Base-by-base conservation (phyloP, 1,140 invertebrate species). In the Drosophila burlai region DNA sequence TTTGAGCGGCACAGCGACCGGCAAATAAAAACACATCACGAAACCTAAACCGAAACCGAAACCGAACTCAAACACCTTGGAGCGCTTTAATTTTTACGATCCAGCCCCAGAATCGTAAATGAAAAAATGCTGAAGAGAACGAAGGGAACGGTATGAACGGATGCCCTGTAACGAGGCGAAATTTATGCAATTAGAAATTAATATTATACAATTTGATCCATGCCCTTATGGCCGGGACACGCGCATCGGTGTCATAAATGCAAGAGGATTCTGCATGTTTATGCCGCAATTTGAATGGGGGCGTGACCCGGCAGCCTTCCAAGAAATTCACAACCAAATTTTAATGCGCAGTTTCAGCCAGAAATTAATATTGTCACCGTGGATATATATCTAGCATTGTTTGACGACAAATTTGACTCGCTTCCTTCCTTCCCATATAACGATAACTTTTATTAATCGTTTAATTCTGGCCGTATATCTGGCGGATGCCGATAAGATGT, bases 111-210 rank as follows among this genome's bases (percentile, higher is more conserved):
- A 50, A 78, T 79, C 68, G 69, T 82, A 86, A 86, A 71, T 60
- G 67, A 59, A 81, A 81, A 34, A 61, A 38, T 16, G 15, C 15
- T 7, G 8, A 38, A 50, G 45, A 69, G 45, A 62, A 46, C 46
- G 21, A 5, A 0, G 16, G 34, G 4, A 36, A 13, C 34, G 34
- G 10, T 36, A 36, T 36, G 34, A 13, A 31, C n/a, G 10, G 49
- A 52, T 52, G 50, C 26, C 34, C 34, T 4, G 67, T 78, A 80
- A 80, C 76, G 55, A 80, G 76, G 60, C 66, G 42, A 91, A 91
- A 91, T 91, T 91, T 91, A 91, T 91, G 84, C 89, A 91, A 91
- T 91, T 91, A 91, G 89, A 91, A 91, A 91, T 91, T 91, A 85
- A 91, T 91, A 91, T 91, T 91, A 91, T 91, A 89, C 84, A 87